These are phyloP conservation scores for Pseudochirops cupreus DNA, from an alignment of 2,797 vertebrate genomes.

Conservation along the genomic window DNA sequence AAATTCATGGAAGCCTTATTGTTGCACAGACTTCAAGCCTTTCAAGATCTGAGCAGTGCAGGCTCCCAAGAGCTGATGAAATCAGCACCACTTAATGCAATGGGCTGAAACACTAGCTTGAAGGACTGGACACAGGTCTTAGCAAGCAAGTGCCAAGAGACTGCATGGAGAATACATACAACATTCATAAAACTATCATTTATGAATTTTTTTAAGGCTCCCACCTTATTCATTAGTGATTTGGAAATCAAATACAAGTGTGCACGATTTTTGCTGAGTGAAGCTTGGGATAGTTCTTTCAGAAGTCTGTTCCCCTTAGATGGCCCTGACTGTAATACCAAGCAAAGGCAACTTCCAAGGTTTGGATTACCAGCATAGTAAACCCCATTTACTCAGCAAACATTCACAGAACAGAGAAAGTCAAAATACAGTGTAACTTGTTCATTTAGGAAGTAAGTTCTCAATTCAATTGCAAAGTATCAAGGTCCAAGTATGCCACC, in stretches of 20 bases:
- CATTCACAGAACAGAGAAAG: no score
- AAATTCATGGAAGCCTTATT: constrained; percentile 20
- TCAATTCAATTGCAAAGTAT: no score
- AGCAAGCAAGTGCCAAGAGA: constrained; percentile 50
- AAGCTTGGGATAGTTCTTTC: background rate
- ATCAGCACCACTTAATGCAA: constrained; percentile 51
- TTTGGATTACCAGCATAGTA: no score
- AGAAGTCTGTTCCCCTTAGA: background rate
- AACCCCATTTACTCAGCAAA: no score
- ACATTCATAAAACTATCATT: background rate
- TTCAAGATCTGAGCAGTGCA: constrained; percentile 46
- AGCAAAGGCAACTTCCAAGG: no score
- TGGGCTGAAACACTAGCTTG: constrained; percentile 48
- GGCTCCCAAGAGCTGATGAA: constrained; percentile 44
- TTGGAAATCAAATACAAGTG: background rate
- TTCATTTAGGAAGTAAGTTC: no score
- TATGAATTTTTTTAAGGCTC: background rate
- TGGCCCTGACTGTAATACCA: no score
- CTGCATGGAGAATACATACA: background rate
- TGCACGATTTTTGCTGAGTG: background rate
- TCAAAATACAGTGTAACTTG: no score
- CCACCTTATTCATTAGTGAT: background rate
- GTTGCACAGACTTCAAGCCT: constrained; percentile 62
- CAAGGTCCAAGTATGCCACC: no score
- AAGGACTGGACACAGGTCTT: constrained; percentile 58